Conservation (phyloP, 2,888 invertebrate genomes). For the Acronicta alni region DNA sequence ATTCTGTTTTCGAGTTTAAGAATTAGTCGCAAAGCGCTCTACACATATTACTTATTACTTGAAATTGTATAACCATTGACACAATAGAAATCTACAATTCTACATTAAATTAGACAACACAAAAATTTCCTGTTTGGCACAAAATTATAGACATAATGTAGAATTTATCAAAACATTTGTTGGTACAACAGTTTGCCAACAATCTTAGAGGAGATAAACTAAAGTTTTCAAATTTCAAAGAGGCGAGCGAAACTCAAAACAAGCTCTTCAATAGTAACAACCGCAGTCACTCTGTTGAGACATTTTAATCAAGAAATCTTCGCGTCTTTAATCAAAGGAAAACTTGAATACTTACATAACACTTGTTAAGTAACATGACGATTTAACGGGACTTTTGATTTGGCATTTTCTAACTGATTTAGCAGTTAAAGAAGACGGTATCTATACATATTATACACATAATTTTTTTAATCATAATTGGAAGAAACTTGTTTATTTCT, state of each 20-base stretch:
- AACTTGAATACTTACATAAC: constrained; percentile 72
- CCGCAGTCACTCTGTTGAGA: constrained; percentile 60
- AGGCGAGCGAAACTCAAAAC: constrained; percentile 56
- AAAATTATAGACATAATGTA: constrained; percentile 24
- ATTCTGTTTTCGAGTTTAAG: too few species aligned
- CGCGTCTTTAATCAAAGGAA: constrained; percentile 77
- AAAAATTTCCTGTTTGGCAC: constrained; percentile 1
- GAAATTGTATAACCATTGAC: too few species aligned
- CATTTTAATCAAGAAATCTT: constrained; percentile 81
- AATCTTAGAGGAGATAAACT: constrained; percentile 52
- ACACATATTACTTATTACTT: too few species aligned
- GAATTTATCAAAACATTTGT: constrained; percentile 47
- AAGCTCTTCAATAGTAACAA: constrained; percentile 54
- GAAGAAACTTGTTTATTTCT: neutral
- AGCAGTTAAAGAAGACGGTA: neutral
- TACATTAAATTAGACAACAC: too few species aligned
- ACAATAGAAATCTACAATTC: too few species aligned
- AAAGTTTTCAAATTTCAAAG: constrained; percentile 73
- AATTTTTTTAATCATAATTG: constrained; percentile 6
- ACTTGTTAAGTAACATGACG: constrained; percentile 60
- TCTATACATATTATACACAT: constrained; percentile 4
- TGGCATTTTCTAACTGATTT: constrained; percentile 39
- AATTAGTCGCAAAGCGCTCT: too few species aligned
- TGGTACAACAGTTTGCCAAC: constrained; percentile 46
- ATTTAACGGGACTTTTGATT: constrained; percentile 40